Evolutionary conservation across 1,140 invertebrate genomes (phyloP), one percentile per base, ranked within the genome.

Genomic region (Phthorimaea operculella): DNA sequence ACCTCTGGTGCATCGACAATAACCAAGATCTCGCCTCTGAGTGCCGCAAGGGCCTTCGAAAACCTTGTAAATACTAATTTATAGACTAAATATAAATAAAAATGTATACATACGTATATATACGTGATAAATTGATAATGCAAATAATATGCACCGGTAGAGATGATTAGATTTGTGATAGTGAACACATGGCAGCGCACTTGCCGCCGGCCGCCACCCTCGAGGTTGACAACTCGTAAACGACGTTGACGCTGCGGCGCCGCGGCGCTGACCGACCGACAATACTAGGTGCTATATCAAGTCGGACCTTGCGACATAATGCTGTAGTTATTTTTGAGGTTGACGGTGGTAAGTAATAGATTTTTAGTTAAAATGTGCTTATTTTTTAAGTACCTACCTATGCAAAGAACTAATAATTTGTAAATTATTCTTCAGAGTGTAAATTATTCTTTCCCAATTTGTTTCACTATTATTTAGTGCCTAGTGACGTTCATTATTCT

Each of bases 251-350:
- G 12, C 36, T 50, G 54, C 56, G 52, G 42, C 51, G 59, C 47
- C 53, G 54, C 28, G 57, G 66, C 71, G 67, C 68, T 75, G 76
- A 80, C 78, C 63, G 79, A 79, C 73, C 79, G 80, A 83, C 81
- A 84, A 84, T 84, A 82, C 75, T 82, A 83, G 80, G 80, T 83
- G 80, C 80, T 83, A 82, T 71, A 72, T 70, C 71, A 71, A 72
- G 74, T 79, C 77, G 77, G 74, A 82, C 76, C 75, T 79, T 76
- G 73, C 77, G 66, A 75, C 68, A 75, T 62, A 68, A 74, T 77
- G 65, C 64, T 75, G 62, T 77, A 79, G 68, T 78, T 79, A 70
- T 76, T 76, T 74, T 69, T 70, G 70, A 66, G 74, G 67, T 69
- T 71, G 70, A 66, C 74, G 67, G 65, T 75, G 74, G 78, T 77